Evolutionary conservation across 2,888 invertebrate species (phyloP), one percentile per base, ranked within the genome.

Genomic region (Drosophila kambysellisi): DNA sequence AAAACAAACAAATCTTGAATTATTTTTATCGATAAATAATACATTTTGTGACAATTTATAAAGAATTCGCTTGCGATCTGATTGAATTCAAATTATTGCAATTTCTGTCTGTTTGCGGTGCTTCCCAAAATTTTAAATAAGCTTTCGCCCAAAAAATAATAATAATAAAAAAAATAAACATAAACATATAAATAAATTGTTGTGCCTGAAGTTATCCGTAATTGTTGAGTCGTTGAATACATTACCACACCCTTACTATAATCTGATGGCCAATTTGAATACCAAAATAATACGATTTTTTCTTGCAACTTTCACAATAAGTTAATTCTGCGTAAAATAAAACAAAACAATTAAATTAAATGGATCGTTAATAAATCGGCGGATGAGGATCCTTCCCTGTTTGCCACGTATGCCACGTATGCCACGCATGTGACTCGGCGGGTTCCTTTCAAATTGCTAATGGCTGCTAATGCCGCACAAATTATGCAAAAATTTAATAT

Each of bases 401-500:
- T 17, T 66, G n/a, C n/a, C 20, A 6, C 20, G 43, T 17, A 20
- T 66, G n/a, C n/a, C 20, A 6, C 20, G 43, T 17, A 20, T 35
- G 17, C n/a, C 20, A 6, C 20, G 20, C 17, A 20, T 35, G 17
- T 15, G 17, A 39, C 12, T 17, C 20, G 25, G 43, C 20, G 25
- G 43, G 9, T 52, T 33, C 12, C 41, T 41, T 39, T 46, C 25
- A 33, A 39, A n/a, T 5, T n/a, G 25, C 20, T n/a, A 62, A 43
- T 39, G 37, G 25, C 54, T 54, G 54, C 39, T 39, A 54, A 54
- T 66, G 52, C 33, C 15, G 11, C 15, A n/a, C 33, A 41, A 60
- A 51, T 65, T 59, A 51, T 65, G 60, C 41, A 25, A 60, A 60
- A 51, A 50, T 43, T 51, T 4, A 48, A 46, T 35, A 4, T 32